These are phyloP conservation scores for Camelus bactrianus DNA, from an alignment of 2,113 vertebrate species.

Conservation along the genomic window DNA sequence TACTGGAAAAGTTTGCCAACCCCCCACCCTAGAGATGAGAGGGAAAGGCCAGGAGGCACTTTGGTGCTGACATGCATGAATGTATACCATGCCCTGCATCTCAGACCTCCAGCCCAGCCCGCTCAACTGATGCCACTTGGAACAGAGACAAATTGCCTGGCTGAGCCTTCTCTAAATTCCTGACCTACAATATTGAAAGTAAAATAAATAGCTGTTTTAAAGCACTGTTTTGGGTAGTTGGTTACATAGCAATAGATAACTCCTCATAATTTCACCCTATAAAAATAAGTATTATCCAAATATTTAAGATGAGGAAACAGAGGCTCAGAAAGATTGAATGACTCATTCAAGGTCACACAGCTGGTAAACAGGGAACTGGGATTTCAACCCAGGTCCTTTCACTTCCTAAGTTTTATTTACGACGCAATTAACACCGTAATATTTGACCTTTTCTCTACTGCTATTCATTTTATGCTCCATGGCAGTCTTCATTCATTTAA, in stretches of 20 bases:
- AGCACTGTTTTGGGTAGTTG: background rate
- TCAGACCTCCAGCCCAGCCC: background rate
- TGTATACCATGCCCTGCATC: accelerated
- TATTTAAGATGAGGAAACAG: conserved; percentile 25
- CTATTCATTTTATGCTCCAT: background rate
- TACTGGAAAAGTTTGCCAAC: background rate
- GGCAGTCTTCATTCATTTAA: background rate
- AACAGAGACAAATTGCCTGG: background rate
- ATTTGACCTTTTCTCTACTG: background rate
- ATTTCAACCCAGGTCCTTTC: background rate
- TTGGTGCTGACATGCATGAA: background rate
- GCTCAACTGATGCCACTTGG: too few species aligned
- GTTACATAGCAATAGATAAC: background rate
- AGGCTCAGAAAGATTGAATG: background rate
- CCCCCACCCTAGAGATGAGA: background rate
- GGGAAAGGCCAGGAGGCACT: background rate
- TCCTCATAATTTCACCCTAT: background rate
- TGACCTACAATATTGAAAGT: background rate
- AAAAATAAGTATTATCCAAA: background rate
- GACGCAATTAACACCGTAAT: background rate
- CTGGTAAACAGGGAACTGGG: background rate
- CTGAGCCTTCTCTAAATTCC: background rate
- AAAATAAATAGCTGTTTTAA: background rate
- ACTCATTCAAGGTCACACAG: background rate
- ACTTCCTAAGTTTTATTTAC: conserved; percentile 20